These are phyloP conservation scores for Phrynocephalus forsythii DNA, from an alignment of 2,797 vertebrate genomes.

Conservation along the genomic window DNA sequence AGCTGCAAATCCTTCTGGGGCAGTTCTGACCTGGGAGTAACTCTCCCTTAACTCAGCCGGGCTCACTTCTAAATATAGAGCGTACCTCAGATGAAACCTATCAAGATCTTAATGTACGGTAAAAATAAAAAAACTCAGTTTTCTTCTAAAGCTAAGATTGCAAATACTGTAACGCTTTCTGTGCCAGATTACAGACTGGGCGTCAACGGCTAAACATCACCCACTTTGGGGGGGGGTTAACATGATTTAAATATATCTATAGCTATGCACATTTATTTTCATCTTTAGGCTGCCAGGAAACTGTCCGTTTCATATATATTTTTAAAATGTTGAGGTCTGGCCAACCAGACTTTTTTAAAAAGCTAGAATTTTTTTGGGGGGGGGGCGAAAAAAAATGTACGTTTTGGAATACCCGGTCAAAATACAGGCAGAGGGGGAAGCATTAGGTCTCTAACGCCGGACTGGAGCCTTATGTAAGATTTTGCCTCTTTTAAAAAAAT, in stretches of 20 bases:
- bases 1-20: no score
- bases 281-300: background rate
- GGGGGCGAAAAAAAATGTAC: background rate
- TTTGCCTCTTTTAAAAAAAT: background rate
- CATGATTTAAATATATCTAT: slow-evolving; percentile 26
- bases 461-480: no score
- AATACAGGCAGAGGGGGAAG: background rate
- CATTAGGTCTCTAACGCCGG: no score
- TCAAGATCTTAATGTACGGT: no score
- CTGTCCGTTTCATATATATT: no score
- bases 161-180: background rate
- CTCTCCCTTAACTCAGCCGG: background rate
- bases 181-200: background rate
- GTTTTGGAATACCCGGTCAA: background rate
- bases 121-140: background rate
- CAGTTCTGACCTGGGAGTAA: background rate
- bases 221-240: slow-evolving; percentile 38
- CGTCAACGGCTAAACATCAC: slow-evolving; percentile 70
- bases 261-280: slow-evolving; percentile 35
- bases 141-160: background rate
- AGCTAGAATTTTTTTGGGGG: no score
- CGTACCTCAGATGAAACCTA: no score
- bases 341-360: background rate
- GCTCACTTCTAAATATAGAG: background rate
- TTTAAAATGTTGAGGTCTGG: no score